A percentile compares a stretch with the other conserved stretches of the same genome.
Conservation (phyloP, 2,113 vertebrate genomes). For the Oxyura jamaicensis region DNA sequence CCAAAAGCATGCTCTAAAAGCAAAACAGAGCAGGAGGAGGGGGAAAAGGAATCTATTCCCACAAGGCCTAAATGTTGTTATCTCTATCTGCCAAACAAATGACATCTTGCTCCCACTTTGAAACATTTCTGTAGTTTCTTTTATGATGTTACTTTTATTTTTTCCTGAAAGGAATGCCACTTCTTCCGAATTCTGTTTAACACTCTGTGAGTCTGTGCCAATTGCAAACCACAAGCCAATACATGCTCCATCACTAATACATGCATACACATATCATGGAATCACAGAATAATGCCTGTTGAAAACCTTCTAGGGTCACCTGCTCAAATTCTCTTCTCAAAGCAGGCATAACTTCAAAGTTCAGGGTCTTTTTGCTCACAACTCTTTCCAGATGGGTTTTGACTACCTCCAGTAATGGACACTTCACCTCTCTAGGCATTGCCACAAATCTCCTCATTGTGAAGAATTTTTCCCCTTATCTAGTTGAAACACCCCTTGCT, state of each 20-base stretch:
- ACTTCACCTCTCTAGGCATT: background rate
- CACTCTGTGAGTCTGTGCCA: constrained; percentile 34
- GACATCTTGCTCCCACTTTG: constrained; percentile 44
- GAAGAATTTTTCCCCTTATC: background rate
- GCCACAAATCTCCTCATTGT: background rate
- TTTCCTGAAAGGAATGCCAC: constrained; percentile 32
- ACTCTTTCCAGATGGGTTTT: background rate
- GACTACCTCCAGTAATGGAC: background rate
- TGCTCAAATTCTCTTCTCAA: background rate
- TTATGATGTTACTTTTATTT: constrained; percentile 16
- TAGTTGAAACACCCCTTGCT: background rate
- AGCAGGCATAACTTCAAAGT: background rate
- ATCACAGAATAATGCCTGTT: background rate
- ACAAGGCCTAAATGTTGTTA: constrained; percentile 17
- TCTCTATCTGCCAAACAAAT: constrained; percentile 37
- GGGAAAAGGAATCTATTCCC: background rate
- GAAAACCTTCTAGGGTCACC: background rate
- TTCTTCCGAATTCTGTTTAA: constrained; percentile 40
- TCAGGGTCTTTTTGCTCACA: background rate
- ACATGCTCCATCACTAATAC: background rate
- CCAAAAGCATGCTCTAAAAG: constrained; percentile 60
- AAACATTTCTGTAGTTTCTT: constrained; percentile 37
- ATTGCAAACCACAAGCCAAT: constrained; percentile 16
- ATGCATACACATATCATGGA: background rate
- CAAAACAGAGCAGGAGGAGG: constrained; percentile 21